These are phyloP conservation scores for Eilema sororculum DNA, from an alignment of 2,888 invertebrate genomes.

Conservation along the genomic window DNA sequence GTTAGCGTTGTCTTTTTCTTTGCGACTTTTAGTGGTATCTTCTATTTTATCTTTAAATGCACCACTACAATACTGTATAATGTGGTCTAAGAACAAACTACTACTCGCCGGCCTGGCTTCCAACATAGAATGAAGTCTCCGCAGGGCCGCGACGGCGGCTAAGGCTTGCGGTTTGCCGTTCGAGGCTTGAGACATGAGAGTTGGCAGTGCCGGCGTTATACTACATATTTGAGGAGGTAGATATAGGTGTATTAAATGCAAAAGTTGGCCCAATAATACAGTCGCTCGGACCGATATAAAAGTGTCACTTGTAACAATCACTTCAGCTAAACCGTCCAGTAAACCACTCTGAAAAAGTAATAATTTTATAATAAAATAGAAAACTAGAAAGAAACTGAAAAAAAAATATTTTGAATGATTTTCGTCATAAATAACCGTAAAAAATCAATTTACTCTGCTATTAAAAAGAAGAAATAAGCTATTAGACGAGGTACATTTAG, in stretches of 20 bases:
- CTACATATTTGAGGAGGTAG: slow-evolving; percentile 95
- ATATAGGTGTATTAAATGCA: slow-evolving; percentile 94
- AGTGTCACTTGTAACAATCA: slow-evolving; percentile 95
- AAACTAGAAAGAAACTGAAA: background rate
- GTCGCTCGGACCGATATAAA: slow-evolving; percentile 97
- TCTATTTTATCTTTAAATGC: slow-evolving; percentile 70
- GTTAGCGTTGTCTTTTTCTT: slow-evolving; percentile 78
- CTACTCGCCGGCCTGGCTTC: slow-evolving; percentile 93
- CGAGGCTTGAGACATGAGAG: slow-evolving; percentile 93
- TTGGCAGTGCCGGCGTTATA: slow-evolving; percentile 90
- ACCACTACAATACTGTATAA: slow-evolving; percentile 88
- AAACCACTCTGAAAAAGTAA: slow-evolving; percentile 88
- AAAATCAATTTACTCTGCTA: too few species aligned
- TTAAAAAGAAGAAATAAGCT: too few species aligned
- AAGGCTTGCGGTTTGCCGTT: slow-evolving; percentile 93
- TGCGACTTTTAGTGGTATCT: slow-evolving; percentile 71
- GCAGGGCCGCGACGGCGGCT: slow-evolving; percentile 93
- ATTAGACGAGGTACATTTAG: background rate
- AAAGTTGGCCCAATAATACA: slow-evolving; percentile 94
- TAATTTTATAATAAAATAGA: background rate
- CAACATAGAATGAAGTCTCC: slow-evolving; percentile 92
- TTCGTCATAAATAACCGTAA: background rate
- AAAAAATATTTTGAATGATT: too few species aligned
- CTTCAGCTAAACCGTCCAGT: slow-evolving; percentile 95
- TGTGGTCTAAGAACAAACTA: slow-evolving; percentile 94